Percentiles rank a stretch among this genome's conserved stretches.
phyloP scores from a whole-genome alignment of 1,140 invertebrate genomes.

The Mamestra configurata region DNA sequence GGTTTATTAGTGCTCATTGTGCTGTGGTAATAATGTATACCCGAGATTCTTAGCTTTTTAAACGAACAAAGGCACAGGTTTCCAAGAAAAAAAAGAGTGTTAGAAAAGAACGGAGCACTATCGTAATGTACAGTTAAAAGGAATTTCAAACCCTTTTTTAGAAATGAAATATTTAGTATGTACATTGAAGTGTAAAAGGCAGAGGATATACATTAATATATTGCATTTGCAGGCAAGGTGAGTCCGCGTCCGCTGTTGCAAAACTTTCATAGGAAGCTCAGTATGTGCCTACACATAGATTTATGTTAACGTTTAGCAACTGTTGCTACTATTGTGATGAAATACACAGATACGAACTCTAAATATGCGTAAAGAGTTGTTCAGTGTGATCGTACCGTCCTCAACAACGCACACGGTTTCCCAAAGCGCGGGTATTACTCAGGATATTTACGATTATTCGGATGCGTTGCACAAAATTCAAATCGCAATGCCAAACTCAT shows the following conservation, averaged over 20 bases:
- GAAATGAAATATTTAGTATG: background rate
- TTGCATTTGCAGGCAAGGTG: conserved; percentile 42
- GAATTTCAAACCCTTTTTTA: background rate
- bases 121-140: background rate
- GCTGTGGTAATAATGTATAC: background rate
- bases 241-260: conserved; percentile 58
- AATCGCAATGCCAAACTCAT: conserved; percentile 47
- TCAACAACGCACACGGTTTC: conserved; percentile 13
- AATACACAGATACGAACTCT: conserved; percentile 29
- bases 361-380: conserved; percentile 35
- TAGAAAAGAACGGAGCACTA: no score
- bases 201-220: conserved; percentile 15
- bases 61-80: background rate
- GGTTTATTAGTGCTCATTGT: conserved; percentile 7
- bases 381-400: conserved; percentile 21
- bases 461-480: conserved; percentile 40
- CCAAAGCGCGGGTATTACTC: conserved; percentile 8
- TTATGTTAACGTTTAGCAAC: conserved; percentile 48
- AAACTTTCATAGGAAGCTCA: conserved; percentile 54
- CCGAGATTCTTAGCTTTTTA: background rate
- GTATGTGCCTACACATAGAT: background rate
- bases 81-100: background rate
- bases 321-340: conserved; percentile 25
- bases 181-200: conserved; percentile 6
- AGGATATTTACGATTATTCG: conserved; percentile 31